phyloP scores from a whole-genome alignment of 1,140 invertebrate species.

The Aphelenchoides fujianensis region DNA sequence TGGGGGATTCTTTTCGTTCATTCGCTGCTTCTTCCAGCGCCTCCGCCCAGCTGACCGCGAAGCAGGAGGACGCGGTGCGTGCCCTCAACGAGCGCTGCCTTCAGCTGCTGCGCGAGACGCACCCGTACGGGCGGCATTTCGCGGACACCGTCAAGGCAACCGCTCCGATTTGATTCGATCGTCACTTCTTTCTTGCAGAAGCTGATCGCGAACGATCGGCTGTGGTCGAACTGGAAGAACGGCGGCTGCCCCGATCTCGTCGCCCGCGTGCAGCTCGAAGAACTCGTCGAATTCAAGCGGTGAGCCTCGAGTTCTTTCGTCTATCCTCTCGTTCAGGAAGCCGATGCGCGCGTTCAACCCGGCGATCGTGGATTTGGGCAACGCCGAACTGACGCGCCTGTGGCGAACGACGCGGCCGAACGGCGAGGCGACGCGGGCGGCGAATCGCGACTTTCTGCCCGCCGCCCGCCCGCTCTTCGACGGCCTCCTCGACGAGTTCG shows the following conservation, averaged over 20 bases:
- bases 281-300: conserved; percentile 35
- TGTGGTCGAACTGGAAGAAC: conserved; percentile 98
- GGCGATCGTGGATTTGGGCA: conserved; percentile 63
- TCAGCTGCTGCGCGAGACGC: conserved; percentile 77
- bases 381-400: conserved; percentile 80
- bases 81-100: conserved; percentile 80
- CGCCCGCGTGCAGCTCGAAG: conserved; percentile 64
- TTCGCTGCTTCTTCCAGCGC: no score
- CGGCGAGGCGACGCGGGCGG: conserved; percentile 81
- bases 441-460: conserved; percentile 82
- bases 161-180: conserved; percentile 8
- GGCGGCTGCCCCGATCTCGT: conserved; percentile 82
- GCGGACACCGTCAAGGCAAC: conserved; percentile 72
- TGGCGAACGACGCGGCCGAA: conserved; percentile 92
- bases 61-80: conserved; percentile 88
- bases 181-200: conserved; percentile 65
- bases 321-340: conserved; percentile 24
- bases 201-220: conserved; percentile 76
- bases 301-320: conserved; percentile 11
- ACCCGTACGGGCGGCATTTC: conserved; percentile 81
- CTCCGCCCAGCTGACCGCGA: no score
- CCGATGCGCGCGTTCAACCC: conserved; percentile 27
- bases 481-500: conserved; percentile 74
- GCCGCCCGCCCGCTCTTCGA: conserved; percentile 79
- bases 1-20: no score